Conservation (phyloP, 2,888 invertebrate species). For the Mimachlamys varia region DNA sequence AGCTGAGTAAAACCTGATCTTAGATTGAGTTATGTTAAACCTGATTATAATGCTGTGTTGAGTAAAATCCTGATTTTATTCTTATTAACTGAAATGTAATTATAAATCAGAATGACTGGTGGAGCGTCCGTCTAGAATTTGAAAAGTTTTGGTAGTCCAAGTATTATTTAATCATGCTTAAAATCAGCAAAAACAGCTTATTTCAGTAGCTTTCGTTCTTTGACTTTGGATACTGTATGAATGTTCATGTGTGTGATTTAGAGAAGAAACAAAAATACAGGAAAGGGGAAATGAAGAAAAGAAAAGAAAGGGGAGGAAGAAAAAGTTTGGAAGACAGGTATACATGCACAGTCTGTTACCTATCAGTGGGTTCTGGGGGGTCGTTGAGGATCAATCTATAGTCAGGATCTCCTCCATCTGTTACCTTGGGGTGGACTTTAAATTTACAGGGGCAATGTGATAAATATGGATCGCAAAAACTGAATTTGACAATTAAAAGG, state of each 20-base stretch:
- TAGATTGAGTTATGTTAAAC: too few species aligned
- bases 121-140: too few species aligned
- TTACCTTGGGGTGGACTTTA: constrained; percentile 3
- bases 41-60: too few species aligned
- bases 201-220: too few species aligned
- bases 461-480: neutral
- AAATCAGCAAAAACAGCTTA: too few species aligned
- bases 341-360: neutral
- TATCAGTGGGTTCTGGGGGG: neutral
- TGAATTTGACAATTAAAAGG: neutral
- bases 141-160: too few species aligned
- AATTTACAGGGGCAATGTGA: neutral
- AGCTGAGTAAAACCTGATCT: too few species aligned
- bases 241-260: neutral
- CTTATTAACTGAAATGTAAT: too few species aligned
- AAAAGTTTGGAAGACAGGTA: neutral
- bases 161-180: too few species aligned
- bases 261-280: neutral
- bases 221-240: too few species aligned
- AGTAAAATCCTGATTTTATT: too few species aligned
- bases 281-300: neutral
- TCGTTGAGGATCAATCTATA: neutral
- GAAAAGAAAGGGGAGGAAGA: neutral
- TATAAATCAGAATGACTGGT: too few species aligned
- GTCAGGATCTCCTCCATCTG: neutral